Conservation (phyloP, 2,888 invertebrate species). For the Allacma fusca region DNA sequence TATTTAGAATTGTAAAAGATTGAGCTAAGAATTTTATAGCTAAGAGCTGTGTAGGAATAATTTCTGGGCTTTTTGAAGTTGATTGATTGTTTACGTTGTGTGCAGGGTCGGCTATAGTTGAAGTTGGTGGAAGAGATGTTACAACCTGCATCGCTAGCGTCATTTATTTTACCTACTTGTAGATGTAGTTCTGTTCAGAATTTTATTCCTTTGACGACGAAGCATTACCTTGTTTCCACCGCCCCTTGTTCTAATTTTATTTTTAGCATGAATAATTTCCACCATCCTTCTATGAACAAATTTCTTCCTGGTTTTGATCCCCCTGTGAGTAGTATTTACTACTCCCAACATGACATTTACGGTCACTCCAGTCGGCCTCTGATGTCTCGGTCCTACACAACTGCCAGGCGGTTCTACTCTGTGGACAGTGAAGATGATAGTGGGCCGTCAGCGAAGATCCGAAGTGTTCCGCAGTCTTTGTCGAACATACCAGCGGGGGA, state of each 20-base stretch:
- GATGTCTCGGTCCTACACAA: no score
- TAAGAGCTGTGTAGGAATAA: no score
- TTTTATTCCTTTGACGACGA: background rate
- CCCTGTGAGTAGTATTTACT: background rate
- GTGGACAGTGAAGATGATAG: background rate
- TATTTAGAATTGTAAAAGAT: no score
- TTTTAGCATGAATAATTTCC: background rate
- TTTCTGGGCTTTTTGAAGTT: no score
- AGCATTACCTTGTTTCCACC: background rate
- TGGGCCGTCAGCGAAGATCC: background rate
- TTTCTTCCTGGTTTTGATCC: background rate
- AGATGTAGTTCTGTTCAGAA: background rate
- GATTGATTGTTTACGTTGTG: no score
- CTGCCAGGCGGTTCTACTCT: background rate
- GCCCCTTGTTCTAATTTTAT: background rate
- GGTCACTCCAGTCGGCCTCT: background rate
- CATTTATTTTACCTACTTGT: background rate
- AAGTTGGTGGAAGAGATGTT: background rate
- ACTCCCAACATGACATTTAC: background rate
- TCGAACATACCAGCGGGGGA: background rate
- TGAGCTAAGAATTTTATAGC: no score
- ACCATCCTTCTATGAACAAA: background rate
- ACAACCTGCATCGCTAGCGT: background rate
- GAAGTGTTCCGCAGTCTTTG: background rate
- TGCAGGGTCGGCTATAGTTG: no score